These are phyloP conservation scores for Plutomurus gul DNA, from an alignment of 1,140 invertebrate species.

Conservation along the genomic window DNA sequence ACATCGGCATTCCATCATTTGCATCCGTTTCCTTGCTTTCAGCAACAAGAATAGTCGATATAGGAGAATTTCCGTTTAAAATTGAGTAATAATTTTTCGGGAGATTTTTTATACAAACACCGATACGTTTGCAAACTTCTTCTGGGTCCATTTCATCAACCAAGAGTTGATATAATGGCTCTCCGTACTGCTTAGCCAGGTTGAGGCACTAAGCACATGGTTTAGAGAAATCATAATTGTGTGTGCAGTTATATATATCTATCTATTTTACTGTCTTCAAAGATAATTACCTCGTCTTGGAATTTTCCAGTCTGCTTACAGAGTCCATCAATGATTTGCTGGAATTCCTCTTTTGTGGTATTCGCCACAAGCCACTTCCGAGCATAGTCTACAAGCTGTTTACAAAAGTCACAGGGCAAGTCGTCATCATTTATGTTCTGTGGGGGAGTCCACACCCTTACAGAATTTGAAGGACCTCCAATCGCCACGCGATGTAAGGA, in stretches of 20 bases:
- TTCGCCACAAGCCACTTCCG: slow-evolving; percentile 80
- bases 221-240: too few species aligned
- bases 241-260: too few species aligned
- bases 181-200: slow-evolving; percentile 78
- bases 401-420: slow-evolving; percentile 80
- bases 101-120: slow-evolving; percentile 65
- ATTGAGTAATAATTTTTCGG: neutral
- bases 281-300: slow-evolving; percentile 57
- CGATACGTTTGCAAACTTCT: slow-evolving; percentile 69
- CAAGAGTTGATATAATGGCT: slow-evolving; percentile 72
- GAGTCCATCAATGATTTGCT: slow-evolving; percentile 73
- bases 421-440: slow-evolving; percentile 58
- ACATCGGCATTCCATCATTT: slow-evolving; percentile 52
- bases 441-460: slow-evolving; percentile 44
- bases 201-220: slow-evolving; percentile 69
- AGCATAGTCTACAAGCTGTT: slow-evolving; percentile 77
- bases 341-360: slow-evolving; percentile 81
- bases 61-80: neutral
- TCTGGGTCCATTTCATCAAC: slow-evolving; percentile 71
- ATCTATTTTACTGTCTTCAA: too few species aligned
- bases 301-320: slow-evolving; percentile 77
- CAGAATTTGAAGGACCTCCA: neutral
- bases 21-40: neutral
- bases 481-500: slow-evolving; percentile 29
- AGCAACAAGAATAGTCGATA: neutral